Percentiles rank a stretch among this genome's conserved stretches.
Conservation (phyloP, 1,140 invertebrate species). For the Cotesia vestalis region DNA sequence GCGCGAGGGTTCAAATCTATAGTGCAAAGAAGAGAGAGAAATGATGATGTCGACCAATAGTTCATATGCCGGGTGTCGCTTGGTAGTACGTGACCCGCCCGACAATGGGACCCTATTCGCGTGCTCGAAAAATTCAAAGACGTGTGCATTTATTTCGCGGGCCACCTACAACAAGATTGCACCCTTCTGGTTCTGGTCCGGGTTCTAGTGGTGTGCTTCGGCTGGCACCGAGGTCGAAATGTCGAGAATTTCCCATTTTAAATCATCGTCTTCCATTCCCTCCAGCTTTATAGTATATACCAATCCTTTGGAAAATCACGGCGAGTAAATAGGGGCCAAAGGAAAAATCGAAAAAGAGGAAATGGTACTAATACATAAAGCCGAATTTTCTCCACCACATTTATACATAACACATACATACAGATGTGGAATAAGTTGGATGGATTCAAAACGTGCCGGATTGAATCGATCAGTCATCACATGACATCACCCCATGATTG, state of each 20-base stretch:
- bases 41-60: constrained; percentile 52
- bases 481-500: not conserved
- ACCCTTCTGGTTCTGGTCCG: constrained; percentile 31
- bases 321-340: not conserved
- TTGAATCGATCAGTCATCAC: constrained; percentile 15
- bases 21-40: constrained; percentile 11
- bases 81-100: constrained; percentile 46
- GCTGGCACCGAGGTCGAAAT: constrained; percentile 14
- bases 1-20: not conserved
- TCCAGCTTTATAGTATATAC: too few species aligned
- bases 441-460: constrained; percentile 20
- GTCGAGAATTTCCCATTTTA: constrained; percentile 19
- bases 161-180: constrained; percentile 42
- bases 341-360: constrained; percentile 1
- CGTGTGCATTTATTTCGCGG: constrained; percentile 52
- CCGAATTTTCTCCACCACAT: not conserved
- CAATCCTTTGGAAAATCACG: constrained; percentile 10
- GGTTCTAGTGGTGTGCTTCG: not conserved
- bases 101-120: constrained; percentile 42
- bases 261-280: not conserved
- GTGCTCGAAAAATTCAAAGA: constrained; percentile 48
- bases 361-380: constrained; percentile 2
- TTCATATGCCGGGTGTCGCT: constrained; percentile 52
- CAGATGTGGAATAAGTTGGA: not conserved
- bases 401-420: too few species aligned